Base-by-base conservation (phyloP, 2,888 invertebrate genomes). In the Diarsia brunnea region DNA sequence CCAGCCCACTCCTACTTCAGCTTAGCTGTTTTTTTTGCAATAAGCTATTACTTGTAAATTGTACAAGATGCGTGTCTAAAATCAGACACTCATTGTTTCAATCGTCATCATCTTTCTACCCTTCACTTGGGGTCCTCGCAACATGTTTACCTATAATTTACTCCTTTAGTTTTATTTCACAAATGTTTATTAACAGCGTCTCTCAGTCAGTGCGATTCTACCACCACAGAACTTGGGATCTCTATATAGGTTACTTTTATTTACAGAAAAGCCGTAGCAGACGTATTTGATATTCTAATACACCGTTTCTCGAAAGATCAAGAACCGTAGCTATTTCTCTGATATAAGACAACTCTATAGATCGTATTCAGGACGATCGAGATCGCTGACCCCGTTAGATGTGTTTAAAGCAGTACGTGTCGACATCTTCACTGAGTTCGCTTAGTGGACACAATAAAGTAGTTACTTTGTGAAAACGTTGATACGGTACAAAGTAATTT, bases 361-460 rank as follows among this genome's bases (percentile, higher is more conserved):
- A 53, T 53, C 7, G 21, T 10, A 60, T 27, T 43, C 63, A 63
- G 43, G 53, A 38, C 63, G 31, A 24, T 24, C 27, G 21, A 24
- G 49, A 64, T 64, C 55, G 31, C 80, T 63, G 27, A 55, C 53
- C 47, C 24, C 24, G 51, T 49, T 55, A 12, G n/a, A 63, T 72
- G 47, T 53, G 61, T 49, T 76, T 49, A 58, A 58, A 60, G 58
- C 49, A 55, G 38, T 12, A 64, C 53, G 27, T 80, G 73, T 24
- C 14, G 31, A 53, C 51, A 61, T 79, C 51, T 38, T 53, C 11
- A n/a, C 69, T 19, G 21, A 12, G 55, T 69, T 69, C n/a, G 78
- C 27, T 45, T 27, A 27, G 45, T 55, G 11, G 14, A 55, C 38
- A 68, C 24, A 38, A 27, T 38, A 47, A 0, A 67, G 51, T 8